These are phyloP conservation scores for Tragelaphus eurycerus DNA, from an alignment of 2,797 vertebrate species.

Conservation along the genomic window DNA sequence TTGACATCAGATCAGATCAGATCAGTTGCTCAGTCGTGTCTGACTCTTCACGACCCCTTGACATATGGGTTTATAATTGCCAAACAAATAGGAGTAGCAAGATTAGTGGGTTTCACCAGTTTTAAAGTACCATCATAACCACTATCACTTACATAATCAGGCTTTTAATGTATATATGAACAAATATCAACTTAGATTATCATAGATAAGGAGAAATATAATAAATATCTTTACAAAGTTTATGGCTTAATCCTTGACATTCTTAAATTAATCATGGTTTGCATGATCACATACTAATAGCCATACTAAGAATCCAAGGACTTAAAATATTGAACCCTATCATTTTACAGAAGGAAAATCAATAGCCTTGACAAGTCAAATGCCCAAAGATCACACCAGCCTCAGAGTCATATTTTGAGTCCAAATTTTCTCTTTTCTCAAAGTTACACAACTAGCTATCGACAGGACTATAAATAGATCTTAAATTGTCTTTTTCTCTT, in stretches of 20 bases:
- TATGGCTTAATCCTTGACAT: not conserved
- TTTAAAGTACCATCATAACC: constrained; percentile 29
- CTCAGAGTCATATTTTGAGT: not conserved
- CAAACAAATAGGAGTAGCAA: constrained; percentile 39
- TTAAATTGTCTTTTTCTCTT: not conserved
- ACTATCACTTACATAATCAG: constrained; percentile 37
- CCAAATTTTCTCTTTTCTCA: not conserved
- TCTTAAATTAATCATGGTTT: constrained; percentile 22
- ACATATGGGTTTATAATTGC: not conserved
- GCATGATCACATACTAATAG: constrained; percentile 1
- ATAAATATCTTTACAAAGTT: constrained; percentile 45
- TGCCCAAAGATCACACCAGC: not conserved
- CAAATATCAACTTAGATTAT: constrained; percentile 56
- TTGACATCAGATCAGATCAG: no score
- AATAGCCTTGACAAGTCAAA: not conserved
- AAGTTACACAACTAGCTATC: constrained; percentile 6
- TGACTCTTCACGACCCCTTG: no score
- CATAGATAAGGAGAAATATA: constrained; percentile 50
- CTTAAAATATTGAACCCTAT: constrained; percentile 13
- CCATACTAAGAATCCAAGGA: not conserved
- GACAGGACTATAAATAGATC: not conserved
- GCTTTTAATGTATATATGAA: not conserved
- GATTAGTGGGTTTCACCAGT: not conserved
- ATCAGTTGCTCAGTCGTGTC: no score
- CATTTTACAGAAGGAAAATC: constrained; percentile 46